These are phyloP conservation scores for Phlogophora meticulosa DNA, from an alignment of 2,888 invertebrate species.

Conservation along the genomic window DNA sequence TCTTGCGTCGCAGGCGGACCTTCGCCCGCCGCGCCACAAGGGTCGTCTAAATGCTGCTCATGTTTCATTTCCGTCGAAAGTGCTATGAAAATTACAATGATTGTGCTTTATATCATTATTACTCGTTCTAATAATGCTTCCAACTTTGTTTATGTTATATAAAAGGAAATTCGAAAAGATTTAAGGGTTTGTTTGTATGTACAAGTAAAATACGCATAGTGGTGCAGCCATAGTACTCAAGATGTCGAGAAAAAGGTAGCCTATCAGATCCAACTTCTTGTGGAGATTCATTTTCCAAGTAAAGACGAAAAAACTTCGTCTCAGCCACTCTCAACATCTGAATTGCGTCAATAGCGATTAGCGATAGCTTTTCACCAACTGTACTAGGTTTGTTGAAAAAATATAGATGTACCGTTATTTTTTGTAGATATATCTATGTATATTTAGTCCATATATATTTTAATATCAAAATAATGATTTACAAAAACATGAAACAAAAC, in stretches of 20 bases:
- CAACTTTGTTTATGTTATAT: no score
- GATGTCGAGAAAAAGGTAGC: neutral
- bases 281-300: slow-evolving; percentile 4
- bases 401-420: no score
- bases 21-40: no score
- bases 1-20: no score
- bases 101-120: neutral
- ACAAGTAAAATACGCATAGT: neutral
- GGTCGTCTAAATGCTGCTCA: no score
- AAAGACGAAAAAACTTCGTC: slow-evolving; percentile 1
- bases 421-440: no score
- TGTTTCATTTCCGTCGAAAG: neutral
- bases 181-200: neutral
- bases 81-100: neutral
- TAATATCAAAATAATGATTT: no score
- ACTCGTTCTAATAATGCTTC: neutral
- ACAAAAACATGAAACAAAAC: no score
- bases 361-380: slow-evolving; percentile 16
- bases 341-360: slow-evolving; percentile 26
- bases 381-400: no score
- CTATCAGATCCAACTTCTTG: neutral
- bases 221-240: neutral
- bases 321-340: slow-evolving; percentile 18
- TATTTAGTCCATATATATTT: no score
- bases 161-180: no score